These are phyloP conservation scores for Phaonia tiefii DNA, from an alignment of 2,888 invertebrate species.

Conservation along the genomic window DNA sequence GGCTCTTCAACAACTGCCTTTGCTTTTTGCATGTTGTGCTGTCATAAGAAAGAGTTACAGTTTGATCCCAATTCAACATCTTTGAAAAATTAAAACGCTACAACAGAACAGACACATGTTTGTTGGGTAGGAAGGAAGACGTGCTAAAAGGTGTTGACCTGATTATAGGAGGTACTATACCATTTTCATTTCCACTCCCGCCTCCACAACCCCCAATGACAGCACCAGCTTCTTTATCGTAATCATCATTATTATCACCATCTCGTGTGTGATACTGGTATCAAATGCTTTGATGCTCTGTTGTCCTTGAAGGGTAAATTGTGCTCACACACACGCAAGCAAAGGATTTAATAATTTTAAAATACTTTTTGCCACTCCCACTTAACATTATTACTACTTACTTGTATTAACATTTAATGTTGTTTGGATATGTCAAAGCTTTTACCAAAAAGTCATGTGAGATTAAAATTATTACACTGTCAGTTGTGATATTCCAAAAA, in stretches of 20 bases:
- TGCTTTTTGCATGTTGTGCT: not conserved
- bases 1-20: not conserved
- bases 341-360: conserved; percentile 52
- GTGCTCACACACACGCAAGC: not conserved
- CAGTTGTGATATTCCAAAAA: too few relatives aligned
- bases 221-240: not conserved
- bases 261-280: conserved; percentile 9
- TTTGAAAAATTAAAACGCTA: conserved; percentile 45
- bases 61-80: conserved; percentile 38
- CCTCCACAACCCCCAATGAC: not conserved
- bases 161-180: conserved; percentile 25
- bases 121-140: not conserved
- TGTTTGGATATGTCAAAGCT: conserved; percentile 21
- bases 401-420: conserved; percentile 25
- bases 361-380: conserved; percentile 56
- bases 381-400: conserved; percentile 50
- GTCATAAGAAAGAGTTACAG: conserved; percentile 21
- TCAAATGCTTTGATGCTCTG: not conserved
- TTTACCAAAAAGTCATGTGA: conserved; percentile 31
- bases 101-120: conserved; percentile 26
- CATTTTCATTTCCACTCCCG: not conserved
- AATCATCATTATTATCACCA: conserved; percentile 18
- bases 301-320: not conserved
- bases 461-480: conserved; percentile 32
- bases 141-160: conserved; percentile 31